phyloP scores from a whole-genome alignment of 2,888 invertebrate species.

The Drepana falcataria region DNA sequence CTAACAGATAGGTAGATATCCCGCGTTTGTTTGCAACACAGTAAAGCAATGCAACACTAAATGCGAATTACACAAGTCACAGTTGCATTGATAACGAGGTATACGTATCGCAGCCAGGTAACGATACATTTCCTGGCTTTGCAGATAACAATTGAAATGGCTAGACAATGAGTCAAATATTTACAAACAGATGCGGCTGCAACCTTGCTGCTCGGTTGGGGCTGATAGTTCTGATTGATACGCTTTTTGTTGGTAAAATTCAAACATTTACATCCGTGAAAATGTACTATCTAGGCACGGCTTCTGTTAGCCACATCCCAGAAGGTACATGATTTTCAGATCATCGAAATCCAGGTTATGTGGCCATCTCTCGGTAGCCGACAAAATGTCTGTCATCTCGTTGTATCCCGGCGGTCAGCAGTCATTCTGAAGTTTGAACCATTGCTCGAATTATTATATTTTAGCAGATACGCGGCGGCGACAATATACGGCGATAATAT shows the following conservation, averaged over 20 bases:
- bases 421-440: too few species aligned
- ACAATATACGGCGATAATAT: too few species aligned
- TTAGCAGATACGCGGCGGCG: too few species aligned
- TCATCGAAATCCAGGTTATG: too few species aligned
- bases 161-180: constrained; percentile 46
- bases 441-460: too few species aligned
- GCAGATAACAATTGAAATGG: constrained; percentile 14
- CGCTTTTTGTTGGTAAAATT: neutral
- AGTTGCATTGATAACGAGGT: neutral
- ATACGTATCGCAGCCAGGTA: neutral
- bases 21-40: neutral
- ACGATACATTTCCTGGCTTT: constrained; percentile 38
- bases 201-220: constrained; percentile 38
- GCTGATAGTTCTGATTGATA: constrained; percentile 5
- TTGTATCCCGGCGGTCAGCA: too few species aligned
- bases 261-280: neutral
- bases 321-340: too few species aligned
- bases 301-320: too few species aligned
- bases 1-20: too few species aligned
- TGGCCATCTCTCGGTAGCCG: too few species aligned
- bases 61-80: neutral
- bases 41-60: neutral
- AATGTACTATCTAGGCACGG: neutral
- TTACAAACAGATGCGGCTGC: constrained; percentile 41
- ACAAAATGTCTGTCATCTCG: too few species aligned